Base-by-base conservation (phyloP, 2,888 invertebrate genomes). In the Thecophora atra region DNA sequence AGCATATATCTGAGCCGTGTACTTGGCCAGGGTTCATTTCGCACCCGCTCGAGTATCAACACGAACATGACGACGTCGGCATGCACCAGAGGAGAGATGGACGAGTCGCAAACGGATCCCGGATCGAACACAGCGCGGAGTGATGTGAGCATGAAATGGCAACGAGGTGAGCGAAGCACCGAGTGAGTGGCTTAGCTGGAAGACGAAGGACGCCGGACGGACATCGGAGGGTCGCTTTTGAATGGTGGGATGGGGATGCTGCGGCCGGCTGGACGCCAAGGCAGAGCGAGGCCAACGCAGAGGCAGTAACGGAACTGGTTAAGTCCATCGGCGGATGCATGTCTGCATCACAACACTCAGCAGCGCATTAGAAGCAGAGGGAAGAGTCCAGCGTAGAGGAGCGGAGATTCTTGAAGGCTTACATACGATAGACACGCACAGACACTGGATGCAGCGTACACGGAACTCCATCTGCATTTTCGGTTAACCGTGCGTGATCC, bases 11-110 rank as follows among this genome's bases (percentile, higher is more conserved):
- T 21, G 8, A 7, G 8, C 21, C 8, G 2, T n/a, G 21, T 21
- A 8, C 19, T 19, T 21, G 8, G 21, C n/a, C 19, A 54, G 4
- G 8, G 54, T 51, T 51, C 2, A n/a, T 4, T 72, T 67, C 62
- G 62, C 67, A 72, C 67, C 62, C 68, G 51, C 68, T 52, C 51
- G 37, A 37, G 28, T 58, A 54, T 62, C 60, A 30, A 42, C 63
- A 51, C 37, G 63, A 72, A 56, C 62, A 64, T 54, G 67, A 67
- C 68, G 68, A 73, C 19, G 30, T 26, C 28, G 62, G 72, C 52
- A 26, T n/a, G n/a, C 47, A 5, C 0, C 47, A 17, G 47, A n/a
- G 37, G 21, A 17, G 8, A 21, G 37, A 63, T 42, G 37, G n/a
- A 42, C 21, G 37, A 37, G 37, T 26, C 15, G 28, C 30, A 28